Conservation (phyloP, 1,140 invertebrate genomes). For the Ceratitis capitata region DNA sequence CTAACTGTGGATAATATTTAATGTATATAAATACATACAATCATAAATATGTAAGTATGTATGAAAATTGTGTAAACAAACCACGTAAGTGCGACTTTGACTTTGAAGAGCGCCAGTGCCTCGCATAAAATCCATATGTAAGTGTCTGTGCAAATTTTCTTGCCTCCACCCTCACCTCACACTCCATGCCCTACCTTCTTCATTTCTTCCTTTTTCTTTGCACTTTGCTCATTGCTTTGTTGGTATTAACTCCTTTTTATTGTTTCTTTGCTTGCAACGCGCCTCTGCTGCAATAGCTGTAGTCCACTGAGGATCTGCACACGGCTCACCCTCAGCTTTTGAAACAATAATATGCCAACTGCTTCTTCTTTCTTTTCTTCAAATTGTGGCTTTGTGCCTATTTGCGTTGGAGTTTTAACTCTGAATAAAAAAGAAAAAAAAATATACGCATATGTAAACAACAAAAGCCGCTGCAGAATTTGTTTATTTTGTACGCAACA, state of each 20-base stretch:
- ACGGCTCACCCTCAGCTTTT: no score
- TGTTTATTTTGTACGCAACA: background rate
- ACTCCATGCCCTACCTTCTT: background rate
- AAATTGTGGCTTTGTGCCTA: background rate
- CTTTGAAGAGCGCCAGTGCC: background rate
- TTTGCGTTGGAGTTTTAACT: background rate
- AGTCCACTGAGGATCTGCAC: background rate
- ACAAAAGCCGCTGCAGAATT: no score
- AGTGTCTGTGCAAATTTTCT: background rate
- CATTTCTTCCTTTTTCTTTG: background rate
- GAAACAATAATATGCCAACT: background rate
- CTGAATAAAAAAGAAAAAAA: background rate
- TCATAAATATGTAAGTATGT: background rate
- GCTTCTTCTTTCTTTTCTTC: background rate
- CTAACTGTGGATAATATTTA: no score
- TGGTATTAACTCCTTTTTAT: background rate
- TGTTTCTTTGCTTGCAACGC: background rate
- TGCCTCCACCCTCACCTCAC: background rate
- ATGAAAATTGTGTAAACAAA: background rate
- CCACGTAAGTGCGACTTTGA: slow-evolving; percentile 24
- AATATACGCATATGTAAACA: background rate
- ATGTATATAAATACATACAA: background rate
- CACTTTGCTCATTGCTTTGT: background rate
- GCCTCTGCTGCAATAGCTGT: background rate
- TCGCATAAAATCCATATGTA: background rate